Percentiles rank a stretch among this genome's conserved stretches.
These are phyloP conservation scores for Sphinx pinastri DNA, from an alignment of 2,888 invertebrate species.

Conservation along the genomic window DNA sequence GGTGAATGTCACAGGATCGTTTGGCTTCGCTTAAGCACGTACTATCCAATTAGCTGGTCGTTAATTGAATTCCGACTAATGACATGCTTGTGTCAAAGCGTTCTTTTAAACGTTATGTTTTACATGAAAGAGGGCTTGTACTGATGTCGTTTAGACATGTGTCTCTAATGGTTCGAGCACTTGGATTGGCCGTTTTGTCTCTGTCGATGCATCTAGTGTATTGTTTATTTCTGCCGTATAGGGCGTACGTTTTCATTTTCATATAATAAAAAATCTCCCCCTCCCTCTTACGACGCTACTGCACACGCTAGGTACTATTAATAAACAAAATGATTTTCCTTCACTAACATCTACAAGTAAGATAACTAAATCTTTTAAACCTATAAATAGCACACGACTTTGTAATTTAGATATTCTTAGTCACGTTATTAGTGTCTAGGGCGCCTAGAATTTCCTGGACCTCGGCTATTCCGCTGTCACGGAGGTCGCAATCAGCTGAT, in stretches of 20 bases:
- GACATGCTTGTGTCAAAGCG: constrained; percentile 12
- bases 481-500: constrained; percentile 50
- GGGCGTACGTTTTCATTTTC: no score
- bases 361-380: background rate
- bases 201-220: no score
- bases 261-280: no score
- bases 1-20: constrained; percentile 31
- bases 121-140: background rate
- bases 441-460: constrained; percentile 11
- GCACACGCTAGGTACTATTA: no score
- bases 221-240: no score
- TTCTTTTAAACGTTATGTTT: background rate
- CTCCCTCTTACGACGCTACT: no score
- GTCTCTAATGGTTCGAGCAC: no score
- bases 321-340: background rate
- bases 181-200: no score
- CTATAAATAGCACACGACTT: background rate
- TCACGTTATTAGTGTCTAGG: constrained; percentile 13
- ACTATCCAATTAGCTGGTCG: constrained; percentile 45
- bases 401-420: constrained; percentile 5
- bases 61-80: constrained; percentile 43
- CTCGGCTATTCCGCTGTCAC: constrained; percentile 12
- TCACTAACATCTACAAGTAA: background rate
- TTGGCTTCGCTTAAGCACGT: constrained; percentile 44
- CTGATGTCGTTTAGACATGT: no score